A percentile compares a stretch with the other conserved stretches of the same genome.
phyloP scores from a whole-genome alignment of 2,888 invertebrate species.

The Tryphoninae sp. region DNA sequence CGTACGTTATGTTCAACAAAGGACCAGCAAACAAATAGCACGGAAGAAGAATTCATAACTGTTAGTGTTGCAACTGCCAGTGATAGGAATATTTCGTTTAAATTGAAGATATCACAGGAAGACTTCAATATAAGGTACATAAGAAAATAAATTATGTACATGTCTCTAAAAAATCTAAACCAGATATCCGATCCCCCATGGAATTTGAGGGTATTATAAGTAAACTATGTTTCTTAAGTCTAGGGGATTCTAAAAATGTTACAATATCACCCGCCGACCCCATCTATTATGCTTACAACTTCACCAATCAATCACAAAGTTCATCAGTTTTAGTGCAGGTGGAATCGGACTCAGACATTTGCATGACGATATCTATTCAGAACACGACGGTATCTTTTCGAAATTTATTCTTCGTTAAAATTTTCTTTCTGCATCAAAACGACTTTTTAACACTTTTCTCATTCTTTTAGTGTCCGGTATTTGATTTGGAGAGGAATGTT shows the following conservation, averaged over 20 bases:
- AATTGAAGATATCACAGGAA: conserved; percentile 76
- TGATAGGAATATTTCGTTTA: conserved; percentile 81
- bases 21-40: conserved; percentile 72
- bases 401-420: conserved; percentile 1
- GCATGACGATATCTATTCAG: conserved; percentile 91
- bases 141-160: conserved; percentile 3
- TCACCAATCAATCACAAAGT: conserved; percentile 80
- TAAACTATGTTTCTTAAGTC: conserved; percentile 62
- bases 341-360: conserved; percentile 86
- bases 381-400: conserved; percentile 85
- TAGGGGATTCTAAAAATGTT: conserved; percentile 66
- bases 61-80: conserved; percentile 88
- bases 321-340: conserved; percentile 85
- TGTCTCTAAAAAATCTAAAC: neutral
- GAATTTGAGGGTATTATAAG: neutral
- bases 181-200: neutral
- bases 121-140: conserved; percentile 84
- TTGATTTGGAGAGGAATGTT: conserved; percentile 90
- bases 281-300: conserved; percentile 85
- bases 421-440: conserved; percentile 12
- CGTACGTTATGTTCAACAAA: conserved; percentile 86
- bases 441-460: neutral
- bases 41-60: conserved; percentile 82
- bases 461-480: conserved; percentile 89
- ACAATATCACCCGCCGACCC: conserved; percentile 84